These are phyloP conservation scores for Ammospiza caudacuta DNA, from an alignment of 2,113 vertebrate genomes.

Conservation along the genomic window DNA sequence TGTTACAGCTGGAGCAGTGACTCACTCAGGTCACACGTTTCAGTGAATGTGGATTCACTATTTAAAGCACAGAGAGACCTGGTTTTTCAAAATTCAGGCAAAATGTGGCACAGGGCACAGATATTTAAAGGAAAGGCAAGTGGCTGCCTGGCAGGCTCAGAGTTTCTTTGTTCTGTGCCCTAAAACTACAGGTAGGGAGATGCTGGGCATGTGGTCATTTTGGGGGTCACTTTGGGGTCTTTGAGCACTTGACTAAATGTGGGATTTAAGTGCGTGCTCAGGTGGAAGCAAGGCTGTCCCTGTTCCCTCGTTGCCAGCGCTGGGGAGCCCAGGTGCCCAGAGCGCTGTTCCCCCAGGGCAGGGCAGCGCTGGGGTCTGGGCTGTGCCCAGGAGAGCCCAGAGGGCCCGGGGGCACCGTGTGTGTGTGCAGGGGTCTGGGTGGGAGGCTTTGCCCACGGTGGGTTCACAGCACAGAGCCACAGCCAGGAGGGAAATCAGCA, in stretches of 20 bases:
- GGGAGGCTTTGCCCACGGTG: not conserved
- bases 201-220: not conserved
- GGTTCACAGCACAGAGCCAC: not conserved
- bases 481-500: not conserved
- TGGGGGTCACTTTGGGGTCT: not conserved
- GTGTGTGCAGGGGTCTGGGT: accelerated
- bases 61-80: not conserved
- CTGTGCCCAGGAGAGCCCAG: not conserved
- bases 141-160: not conserved
- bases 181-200: not conserved
- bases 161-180: not conserved
- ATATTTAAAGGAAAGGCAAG: not conserved
- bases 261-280: not conserved
- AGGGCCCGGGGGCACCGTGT: too few species aligned
- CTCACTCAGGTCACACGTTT: not conserved
- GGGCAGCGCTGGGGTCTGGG: not conserved
- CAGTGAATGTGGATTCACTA: not conserved
- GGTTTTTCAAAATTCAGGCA: not conserved
- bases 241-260: not conserved
- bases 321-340: not conserved
- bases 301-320: not conserved
- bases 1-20: not conserved
- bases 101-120: not conserved
- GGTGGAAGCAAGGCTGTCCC: not conserved
- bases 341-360: accelerated